Evolutionary conservation across 2,113 vertebrate genomes (phyloP), one percentile per base, ranked within the genome.

Genomic region (Lichenostomus cassidix): DNA sequence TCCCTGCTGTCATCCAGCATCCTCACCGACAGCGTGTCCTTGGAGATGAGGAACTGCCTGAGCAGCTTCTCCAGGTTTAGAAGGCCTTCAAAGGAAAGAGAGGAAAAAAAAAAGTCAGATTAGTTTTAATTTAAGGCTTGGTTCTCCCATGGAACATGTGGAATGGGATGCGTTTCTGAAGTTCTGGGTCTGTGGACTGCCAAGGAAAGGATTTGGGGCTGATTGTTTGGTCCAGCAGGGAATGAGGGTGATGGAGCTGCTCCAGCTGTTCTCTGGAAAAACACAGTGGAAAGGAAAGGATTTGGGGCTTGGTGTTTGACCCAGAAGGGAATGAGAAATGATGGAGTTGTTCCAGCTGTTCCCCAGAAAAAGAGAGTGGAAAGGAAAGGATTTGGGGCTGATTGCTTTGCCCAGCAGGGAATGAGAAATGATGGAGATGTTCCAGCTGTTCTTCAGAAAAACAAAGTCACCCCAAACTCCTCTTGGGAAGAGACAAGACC

Each of bases 21-120:
- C 96, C 99, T 98, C 77, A 99, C 99, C 0, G 99, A 99, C 70
- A 99, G 98, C 0, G 99, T 99, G 95, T 99, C 99, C 98, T 99
- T 99, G 97, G 99, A 99, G 96, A 99, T 99, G 62, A 99, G 99
- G 98, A 99, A 99, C 95, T 99, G 99, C 59, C 99, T 98, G 56
- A 99, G 98, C 97, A 99, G 97, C 97, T 99, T 99, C 98, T 99
- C 99, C 76, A 99, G 98, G 98, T 99, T 99, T 93, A 99, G 97
- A 97, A 99, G 99, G 98, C 99, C 99, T 99, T 96, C 33, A 67
- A 46, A 46, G 58, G 18, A 92, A 82, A 73, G 68, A 17, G 39
- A 58, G 33, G 42, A 39, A 39, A 39, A 42, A 0, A 14, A 27
- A 37, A 67, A 17, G 21, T 2, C 35, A 85, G 25, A 35, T 4